phyloP scores from a whole-genome alignment of 2,888 invertebrate species.

The Gryllus longicercus region DNA sequence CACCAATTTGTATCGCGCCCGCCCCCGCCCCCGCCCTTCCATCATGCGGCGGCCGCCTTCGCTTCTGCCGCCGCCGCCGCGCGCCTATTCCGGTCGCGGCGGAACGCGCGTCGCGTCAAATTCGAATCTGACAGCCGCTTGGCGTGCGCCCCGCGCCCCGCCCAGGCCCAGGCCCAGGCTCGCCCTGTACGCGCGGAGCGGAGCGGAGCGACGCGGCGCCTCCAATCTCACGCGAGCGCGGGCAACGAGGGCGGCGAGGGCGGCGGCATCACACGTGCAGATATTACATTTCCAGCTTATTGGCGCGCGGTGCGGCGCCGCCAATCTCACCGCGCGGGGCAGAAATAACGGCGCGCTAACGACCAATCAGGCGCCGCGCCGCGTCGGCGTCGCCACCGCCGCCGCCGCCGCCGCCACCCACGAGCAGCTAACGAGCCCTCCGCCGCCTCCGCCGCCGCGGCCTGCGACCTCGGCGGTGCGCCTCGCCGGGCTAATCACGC shows the following conservation, averaged over 20 bases:
- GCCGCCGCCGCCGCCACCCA: constrained; percentile 1
- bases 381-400: background rate
- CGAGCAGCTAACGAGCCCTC: constrained; percentile 1
- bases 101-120: background rate
- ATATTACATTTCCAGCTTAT: constrained; percentile 17
- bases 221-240: background rate
- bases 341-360: constrained; percentile 17
- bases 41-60: background rate
- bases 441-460: background rate
- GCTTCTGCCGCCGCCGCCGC: background rate
- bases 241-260: background rate
- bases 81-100: background rate
- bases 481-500: constrained; percentile 7
- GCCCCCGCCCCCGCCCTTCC: background rate
- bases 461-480: background rate
- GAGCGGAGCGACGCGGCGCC: background rate
- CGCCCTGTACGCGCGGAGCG: background rate
- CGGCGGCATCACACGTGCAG: constrained; percentile 7
- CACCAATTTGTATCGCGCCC: background rate
- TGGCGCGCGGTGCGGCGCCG: background rate
- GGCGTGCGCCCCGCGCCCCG: background rate
- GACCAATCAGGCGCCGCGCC: constrained; percentile 8
- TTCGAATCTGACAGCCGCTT: constrained; percentile 17
- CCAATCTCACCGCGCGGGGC: constrained; percentile 11
- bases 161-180: background rate